Percentiles rank a stretch among this genome's conserved stretches.
These are phyloP conservation scores for Uria aalge DNA, from an alignment of 2,113 vertebrate genomes.

Conservation along the genomic window DNA sequence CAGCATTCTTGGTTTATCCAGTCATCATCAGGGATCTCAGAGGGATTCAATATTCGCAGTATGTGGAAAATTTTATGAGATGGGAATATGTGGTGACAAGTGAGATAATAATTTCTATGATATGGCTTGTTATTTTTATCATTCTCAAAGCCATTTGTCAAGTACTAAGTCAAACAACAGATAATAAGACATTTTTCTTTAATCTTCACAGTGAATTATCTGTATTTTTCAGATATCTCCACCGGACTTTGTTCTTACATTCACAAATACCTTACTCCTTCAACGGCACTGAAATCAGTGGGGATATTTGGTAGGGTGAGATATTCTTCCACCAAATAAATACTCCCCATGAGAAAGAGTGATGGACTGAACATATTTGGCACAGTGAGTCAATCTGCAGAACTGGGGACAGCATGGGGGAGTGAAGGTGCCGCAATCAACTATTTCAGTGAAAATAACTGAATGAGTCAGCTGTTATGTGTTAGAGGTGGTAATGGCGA, in stretches of 20 bases:
- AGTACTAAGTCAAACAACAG: neutral
- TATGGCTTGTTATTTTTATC: neutral
- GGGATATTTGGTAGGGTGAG: neutral
- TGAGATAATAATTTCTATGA: neutral
- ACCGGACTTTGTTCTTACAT: neutral
- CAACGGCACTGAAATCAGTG: neutral
- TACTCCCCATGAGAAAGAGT: neutral
- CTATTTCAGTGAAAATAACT: neutral
- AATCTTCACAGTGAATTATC: neutral
- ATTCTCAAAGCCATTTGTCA: neutral
- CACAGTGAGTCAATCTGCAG: neutral
- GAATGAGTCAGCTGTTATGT: neutral
- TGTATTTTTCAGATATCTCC: neutral
- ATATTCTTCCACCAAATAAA: neutral
- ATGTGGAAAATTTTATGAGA: neutral
- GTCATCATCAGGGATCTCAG: neutral
- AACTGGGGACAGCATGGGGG: neutral
- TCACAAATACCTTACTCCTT: neutral
- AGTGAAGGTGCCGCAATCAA: neutral
- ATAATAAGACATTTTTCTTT: neutral
- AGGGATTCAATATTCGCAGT: neutral
- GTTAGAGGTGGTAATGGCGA: neutral
- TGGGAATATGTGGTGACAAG: neutral
- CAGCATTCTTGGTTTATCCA: neutral
- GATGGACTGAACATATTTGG: neutral